These are phyloP conservation scores for Natator depressus DNA, from an alignment of 2,113 vertebrate genomes.

Conservation along the genomic window DNA sequence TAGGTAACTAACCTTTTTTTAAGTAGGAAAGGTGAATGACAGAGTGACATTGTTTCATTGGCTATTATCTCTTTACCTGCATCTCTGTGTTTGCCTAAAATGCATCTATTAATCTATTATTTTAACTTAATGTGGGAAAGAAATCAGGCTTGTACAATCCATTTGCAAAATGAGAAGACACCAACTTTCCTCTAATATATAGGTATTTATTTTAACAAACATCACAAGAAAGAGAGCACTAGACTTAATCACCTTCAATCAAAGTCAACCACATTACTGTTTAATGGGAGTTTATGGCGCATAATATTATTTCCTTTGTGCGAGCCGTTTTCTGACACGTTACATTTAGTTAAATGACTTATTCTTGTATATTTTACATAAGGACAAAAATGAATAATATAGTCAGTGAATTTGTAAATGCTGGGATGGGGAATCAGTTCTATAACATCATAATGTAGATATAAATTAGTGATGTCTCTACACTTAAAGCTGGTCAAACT, in stretches of 20 bases:
- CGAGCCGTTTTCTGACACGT: constrained; percentile 79
- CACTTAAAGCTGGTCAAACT: neutral
- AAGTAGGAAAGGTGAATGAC: constrained; percentile 79
- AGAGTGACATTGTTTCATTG: constrained; percentile 75
- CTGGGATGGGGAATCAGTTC: constrained; percentile 58
- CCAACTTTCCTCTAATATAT: constrained; percentile 71
- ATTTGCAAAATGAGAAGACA: constrained; percentile 78
- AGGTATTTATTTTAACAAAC: constrained; percentile 84
- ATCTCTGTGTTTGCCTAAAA: constrained; percentile 69
- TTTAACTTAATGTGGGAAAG: constrained; percentile 72
- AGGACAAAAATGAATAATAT: constrained; percentile 73
- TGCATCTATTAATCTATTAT: constrained; percentile 66
- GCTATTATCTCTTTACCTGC: constrained; percentile 77
- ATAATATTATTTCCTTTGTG: constrained; percentile 83
- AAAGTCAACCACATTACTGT: constrained; percentile 82
- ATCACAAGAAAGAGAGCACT: constrained; percentile 78
- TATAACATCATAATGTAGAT: constrained; percentile 58
- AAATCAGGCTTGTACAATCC: constrained; percentile 72
- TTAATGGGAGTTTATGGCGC: constrained; percentile 81
- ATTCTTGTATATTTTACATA: constrained; percentile 72
- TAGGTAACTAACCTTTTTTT: constrained; percentile 79
- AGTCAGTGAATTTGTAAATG: constrained; percentile 70
- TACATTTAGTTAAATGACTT: constrained; percentile 82
- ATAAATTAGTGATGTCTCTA: constrained; percentile 13
- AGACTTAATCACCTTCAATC: constrained; percentile 85